Evolutionary conservation across 2,888 invertebrate species (phyloP).

Genomic region (Pardosa pseudoannulata): DNA sequence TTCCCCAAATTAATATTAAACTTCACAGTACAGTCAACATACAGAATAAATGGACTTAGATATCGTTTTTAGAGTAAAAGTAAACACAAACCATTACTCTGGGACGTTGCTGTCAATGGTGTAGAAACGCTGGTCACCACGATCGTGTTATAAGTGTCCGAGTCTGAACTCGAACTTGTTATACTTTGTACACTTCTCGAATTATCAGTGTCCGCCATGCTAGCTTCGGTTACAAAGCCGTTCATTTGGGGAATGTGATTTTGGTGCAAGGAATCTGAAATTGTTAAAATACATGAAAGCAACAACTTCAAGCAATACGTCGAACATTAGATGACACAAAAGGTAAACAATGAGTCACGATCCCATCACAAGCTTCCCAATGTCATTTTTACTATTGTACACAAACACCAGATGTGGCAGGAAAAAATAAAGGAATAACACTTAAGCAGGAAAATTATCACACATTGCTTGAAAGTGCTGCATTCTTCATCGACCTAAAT

Average conservation of each 20-base stretch:
- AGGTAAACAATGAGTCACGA: no score
- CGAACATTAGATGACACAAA: background rate
- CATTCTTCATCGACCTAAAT: constrained; percentile 1
- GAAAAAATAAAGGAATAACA: no score
- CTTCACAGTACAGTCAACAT: no score
- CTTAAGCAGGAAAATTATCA: background rate
- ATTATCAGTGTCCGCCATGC: constrained; percentile 23
- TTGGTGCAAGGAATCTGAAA: constrained; percentile 63
- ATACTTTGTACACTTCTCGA: background rate
- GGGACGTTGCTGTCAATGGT: constrained; percentile 34
- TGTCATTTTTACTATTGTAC: no score
- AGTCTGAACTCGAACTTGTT: constrained; percentile 25
- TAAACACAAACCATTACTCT: constrained; percentile 55
- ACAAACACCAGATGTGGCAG: no score
- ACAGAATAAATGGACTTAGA: no score
- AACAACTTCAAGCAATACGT: no score
- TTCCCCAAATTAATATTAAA: no score
- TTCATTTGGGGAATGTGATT: constrained; percentile 71
- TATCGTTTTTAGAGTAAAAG: no score
- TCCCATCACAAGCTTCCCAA: no score
- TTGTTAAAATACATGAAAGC: background rate
- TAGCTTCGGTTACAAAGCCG: constrained; percentile 49
- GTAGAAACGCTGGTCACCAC: constrained; percentile 56
- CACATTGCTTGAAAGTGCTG: background rate
- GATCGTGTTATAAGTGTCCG: constrained; percentile 50